These are phyloP conservation scores for pig (Sus scrofa) DNA, from an alignment of 2,113 vertebrate genomes.

Conservation along the genomic window T2T-Sscrofa CM000829.6:36570001-36570500, in stretches of 20 bases:
- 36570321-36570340: constrained; percentile 28
- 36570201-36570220: neutral
- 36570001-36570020: neutral
- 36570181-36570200: neutral
- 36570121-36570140: neutral
- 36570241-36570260: neutral
- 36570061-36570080: constrained; percentile 3
- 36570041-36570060: neutral
- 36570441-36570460: neutral
- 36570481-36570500: neutral
- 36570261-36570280: neutral
- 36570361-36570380: neutral
- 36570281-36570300: constrained; percentile 6
- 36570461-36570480: neutral
- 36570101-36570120: neutral
- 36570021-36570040: constrained; percentile 16
- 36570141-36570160: neutral
- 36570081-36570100: neutral
- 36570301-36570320: neutral
- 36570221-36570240: constrained; percentile 26
- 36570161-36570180: neutral
- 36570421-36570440: neutral
- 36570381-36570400: neutral
- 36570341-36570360: neutral
- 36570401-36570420: neutral